These are phyloP conservation scores for Dasypus novemcinctus DNA, from an alignment of 2,113 vertebrate genomes.

Conservation along the genomic window DNA sequence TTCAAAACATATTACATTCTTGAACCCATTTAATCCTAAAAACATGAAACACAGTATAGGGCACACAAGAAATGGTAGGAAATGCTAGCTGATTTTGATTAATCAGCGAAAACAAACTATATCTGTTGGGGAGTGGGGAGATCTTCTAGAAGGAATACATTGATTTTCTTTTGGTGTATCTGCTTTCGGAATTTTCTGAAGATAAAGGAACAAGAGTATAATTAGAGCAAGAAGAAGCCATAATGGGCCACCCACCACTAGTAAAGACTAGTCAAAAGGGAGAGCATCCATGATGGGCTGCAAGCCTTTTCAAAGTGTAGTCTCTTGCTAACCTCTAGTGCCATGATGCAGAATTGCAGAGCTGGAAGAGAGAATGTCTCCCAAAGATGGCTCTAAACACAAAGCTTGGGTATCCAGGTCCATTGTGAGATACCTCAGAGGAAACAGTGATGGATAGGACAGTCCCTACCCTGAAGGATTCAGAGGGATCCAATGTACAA, in stretches of 20 bases:
- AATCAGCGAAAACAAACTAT: not conserved
- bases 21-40: not conserved
- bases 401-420: not conserved
- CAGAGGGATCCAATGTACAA: not conserved
- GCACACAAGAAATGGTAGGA: not conserved
- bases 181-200: not conserved
- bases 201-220: not conserved
- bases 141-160: not conserved
- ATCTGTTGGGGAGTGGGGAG: not conserved
- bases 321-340: not conserved
- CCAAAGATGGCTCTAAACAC: not conserved
- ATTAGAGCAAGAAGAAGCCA: not conserved
- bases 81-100: not conserved
- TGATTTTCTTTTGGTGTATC: not conserved
- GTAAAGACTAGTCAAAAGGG: not conserved
- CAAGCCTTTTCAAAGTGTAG: not conserved
- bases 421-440: not conserved
- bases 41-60: not conserved
- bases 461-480: not conserved
- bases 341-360: not conserved
- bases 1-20: not conserved
- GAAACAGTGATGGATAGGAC: not conserved
- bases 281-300: not conserved
- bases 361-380: not conserved
- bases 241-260: fast-evolving